Base-by-base conservation (phyloP, 2,888 invertebrate genomes). In the Mimas tiliae region DNA sequence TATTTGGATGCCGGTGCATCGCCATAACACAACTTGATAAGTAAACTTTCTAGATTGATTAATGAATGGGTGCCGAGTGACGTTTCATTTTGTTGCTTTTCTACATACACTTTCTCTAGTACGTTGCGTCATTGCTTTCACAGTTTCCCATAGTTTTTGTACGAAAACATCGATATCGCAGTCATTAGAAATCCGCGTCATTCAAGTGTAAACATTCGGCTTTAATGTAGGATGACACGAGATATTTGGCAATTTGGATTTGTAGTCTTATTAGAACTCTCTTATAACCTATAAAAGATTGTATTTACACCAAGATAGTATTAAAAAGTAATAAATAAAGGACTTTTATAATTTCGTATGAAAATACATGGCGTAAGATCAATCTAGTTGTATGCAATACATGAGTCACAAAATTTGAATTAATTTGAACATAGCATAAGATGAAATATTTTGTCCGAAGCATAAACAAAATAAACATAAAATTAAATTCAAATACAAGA, bases 1-100 rank as follows among this genome's bases (percentile, higher is more conserved):
- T 34, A 58, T 48, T 34, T 34, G 19, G 19, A 48, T 48, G 47
- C 48, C 58, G 58, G 47, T 65, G 58, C 42, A 58, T 58, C 52
- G 27, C 52, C 34, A 58, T 65, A 58, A 65, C 58, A 71, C 68
- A 65, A 79, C 65, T 79, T 71, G 74, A 77, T 79, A 75, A 78
- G 85, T 86, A 80, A 84, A 88, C 89, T 90, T 90, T 90, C 89
- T 89, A 87, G 76, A 78, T 81, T 84, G 85, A 82, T 83, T 85
- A 88, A 85, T 85, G 83, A 83, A 82, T 83, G 79, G 80, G 77
- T 79, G 80, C 77, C 76, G 77, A 78, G 58, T 87, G 86, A 82
- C 81, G 79, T 76, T 77, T 81, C 80, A 83, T 69, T 81, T 75
- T 72, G 76, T 74, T 74, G 74, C 65, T 65, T 77, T 77, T 69